A percentile compares a stretch with the other conserved stretches of the same genome.
These are phyloP conservation scores for Tachina fera DNA, from an alignment of 2,888 invertebrate genomes.

Conservation along the genomic window DNA sequence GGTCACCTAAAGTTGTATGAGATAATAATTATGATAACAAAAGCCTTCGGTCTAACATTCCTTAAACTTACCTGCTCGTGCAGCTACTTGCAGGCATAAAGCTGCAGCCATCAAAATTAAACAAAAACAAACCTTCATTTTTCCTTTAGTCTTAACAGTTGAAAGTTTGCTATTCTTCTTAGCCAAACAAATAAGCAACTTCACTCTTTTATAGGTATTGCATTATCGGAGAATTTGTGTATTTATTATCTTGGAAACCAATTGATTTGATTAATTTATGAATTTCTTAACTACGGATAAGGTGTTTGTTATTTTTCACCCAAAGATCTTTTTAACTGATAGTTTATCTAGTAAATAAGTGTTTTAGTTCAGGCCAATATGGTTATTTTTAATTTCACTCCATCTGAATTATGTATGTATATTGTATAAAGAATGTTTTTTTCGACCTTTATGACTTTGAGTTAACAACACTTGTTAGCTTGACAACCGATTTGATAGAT, in stretches of 20 bases:
- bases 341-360: background rate
- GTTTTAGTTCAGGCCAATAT: background rate
- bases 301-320: background rate
- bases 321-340: background rate
- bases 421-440: background rate
- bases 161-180: background rate
- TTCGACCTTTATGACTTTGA: background rate
- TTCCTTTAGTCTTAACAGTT: background rate
- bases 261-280: background rate
- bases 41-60: background rate
- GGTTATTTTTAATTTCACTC: background rate
- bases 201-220: background rate
- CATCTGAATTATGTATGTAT: background rate
- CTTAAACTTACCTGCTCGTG: conserved; percentile 66
- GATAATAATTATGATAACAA: background rate
- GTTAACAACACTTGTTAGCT: too few species aligned
- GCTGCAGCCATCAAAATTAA: conserved; percentile 4
- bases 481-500: too few species aligned
- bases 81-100: conserved; percentile 33
- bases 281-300: background rate
- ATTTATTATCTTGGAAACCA: conserved; percentile 25
- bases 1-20: background rate
- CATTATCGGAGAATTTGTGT: conserved; percentile 2
- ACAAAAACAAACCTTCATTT: conserved; percentile 20
- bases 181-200: background rate